Base-by-base conservation (phyloP, 2,888 invertebrate species). In the Ormyrus pomaceus region DNA sequence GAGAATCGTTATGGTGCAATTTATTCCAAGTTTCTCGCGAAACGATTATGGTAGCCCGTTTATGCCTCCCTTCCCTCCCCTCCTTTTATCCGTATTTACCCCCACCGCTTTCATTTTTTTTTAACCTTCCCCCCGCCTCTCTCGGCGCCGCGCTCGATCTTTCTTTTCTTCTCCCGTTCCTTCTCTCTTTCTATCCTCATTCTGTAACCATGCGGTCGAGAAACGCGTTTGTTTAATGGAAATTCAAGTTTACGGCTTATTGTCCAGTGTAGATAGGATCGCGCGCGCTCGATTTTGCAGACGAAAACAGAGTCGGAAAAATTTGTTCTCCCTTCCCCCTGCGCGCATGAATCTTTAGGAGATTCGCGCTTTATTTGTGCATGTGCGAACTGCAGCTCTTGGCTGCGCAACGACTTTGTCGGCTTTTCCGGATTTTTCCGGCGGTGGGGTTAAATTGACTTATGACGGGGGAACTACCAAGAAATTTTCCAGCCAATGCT, bases 21-120 rank as follows among this genome's bases (percentile, higher is more conserved):
- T 84, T 82, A 83, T 82, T 80, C 82, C 74, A 83, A 84, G 81
- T 84, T 84, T 83, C 83, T 82, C 82, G 80, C 82, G 81, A 82
- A 84, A 83, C 82, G 83, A 82, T 82, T 84, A 84, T 81, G 80
- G 83, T 75, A 71, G 77, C 70, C 72, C 75, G 76, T 80, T 82
- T 80, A 34, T 69, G 62, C 56, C 71, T 45, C 62, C 50, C 68
- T 73, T 50, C 70, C 65, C 48, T 10, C 34, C 62, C 11, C 46
- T 48, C 53, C 69, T 56, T 9, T 65, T 66, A 59, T 65, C 56
- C 56, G 58, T 72, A 64, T 61, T 68, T 46, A 2, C 34, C 68
- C 56, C 65, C 34, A 34, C 34, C 34, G 34, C 58, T 65, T 59
- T 48, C 56, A 34, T 34, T 34, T 34, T 34, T n/a, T 34, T n/a